Evolutionary conservation across 64 coral and sea anemone species (phyloP).

Genomic region (Catalaphyllia jardinei): DNA sequence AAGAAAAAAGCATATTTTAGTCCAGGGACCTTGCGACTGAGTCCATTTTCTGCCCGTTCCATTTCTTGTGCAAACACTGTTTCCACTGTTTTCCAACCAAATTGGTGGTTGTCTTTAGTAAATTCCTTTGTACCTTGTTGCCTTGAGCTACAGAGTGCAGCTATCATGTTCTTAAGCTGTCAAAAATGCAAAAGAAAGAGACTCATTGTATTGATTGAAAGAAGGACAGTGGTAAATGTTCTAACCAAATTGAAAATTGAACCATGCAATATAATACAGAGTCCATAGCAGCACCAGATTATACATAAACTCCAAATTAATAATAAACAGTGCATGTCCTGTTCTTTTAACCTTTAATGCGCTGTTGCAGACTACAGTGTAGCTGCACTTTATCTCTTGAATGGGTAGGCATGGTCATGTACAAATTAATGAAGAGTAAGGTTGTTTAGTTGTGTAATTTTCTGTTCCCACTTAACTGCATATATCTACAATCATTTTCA

Average conservation of each 20-base stretch:
- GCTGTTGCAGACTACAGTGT: no score
- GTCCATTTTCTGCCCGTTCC: background rate
- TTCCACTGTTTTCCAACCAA: constrained; percentile 23
- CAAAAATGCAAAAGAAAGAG: no score
- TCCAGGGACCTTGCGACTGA: constrained; percentile 24
- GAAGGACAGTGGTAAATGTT: background rate
- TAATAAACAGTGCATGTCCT: no score
- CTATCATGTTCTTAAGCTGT: constrained; percentile 33
- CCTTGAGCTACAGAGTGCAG: constrained; percentile 14
- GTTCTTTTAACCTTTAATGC: no score
- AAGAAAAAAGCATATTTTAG: constrained; percentile 29
- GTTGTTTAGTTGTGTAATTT: no score
- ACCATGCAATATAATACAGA: background rate
- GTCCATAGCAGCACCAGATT: no score
- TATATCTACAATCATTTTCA: no score
- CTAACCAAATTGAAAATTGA: background rate
- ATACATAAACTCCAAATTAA: no score
- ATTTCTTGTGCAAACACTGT: constrained; percentile 3
- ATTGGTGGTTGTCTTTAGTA: background rate
- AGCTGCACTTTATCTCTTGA: no score
- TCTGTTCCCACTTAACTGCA: no score
- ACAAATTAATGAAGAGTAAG: no score
- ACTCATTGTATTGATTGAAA: background rate
- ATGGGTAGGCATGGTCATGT: no score
- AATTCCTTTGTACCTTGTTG: background rate